Conservation (phyloP, 2,113 vertebrate genomes). For the Carollia perspicillata region DNA sequence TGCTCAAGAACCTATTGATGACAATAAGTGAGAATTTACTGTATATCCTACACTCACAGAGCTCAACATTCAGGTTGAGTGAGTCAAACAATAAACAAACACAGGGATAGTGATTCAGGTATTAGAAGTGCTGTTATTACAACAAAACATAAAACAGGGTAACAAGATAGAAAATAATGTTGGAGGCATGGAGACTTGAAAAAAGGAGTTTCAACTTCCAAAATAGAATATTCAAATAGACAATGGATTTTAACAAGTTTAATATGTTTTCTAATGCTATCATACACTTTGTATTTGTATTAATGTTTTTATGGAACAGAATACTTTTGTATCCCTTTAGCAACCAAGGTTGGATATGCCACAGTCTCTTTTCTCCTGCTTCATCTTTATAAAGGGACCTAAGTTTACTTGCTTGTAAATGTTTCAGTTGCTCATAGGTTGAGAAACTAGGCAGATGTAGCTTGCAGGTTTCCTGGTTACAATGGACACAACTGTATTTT, state of each 20-base stretch:
- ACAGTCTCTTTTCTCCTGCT: not conserved
- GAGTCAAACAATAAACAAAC: not conserved
- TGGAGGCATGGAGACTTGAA: not conserved
- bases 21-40: not conserved
- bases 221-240: not conserved
- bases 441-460: not conserved
- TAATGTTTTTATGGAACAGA: not conserved
- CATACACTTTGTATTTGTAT: not conserved
- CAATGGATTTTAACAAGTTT: not conserved
- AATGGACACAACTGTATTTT: not conserved
- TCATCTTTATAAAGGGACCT: not conserved
- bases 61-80: not conserved
- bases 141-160: not conserved
- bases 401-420: not conserved
- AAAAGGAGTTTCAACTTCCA: not conserved
- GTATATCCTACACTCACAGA: rapidly evolving
- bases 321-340: not conserved
- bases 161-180: not conserved
- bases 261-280: not conserved
- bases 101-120: not conserved
- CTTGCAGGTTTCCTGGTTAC: not conserved
- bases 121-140: not conserved
- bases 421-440: not conserved
- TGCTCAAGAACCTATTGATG: not conserved
- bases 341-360: not conserved